Percentiles rank a stretch among this genome's conserved stretches.
These are phyloP conservation scores for Sebastes oblongus DNA, from an alignment of 2,797 vertebrate species.

Conservation along the genomic window DNA sequence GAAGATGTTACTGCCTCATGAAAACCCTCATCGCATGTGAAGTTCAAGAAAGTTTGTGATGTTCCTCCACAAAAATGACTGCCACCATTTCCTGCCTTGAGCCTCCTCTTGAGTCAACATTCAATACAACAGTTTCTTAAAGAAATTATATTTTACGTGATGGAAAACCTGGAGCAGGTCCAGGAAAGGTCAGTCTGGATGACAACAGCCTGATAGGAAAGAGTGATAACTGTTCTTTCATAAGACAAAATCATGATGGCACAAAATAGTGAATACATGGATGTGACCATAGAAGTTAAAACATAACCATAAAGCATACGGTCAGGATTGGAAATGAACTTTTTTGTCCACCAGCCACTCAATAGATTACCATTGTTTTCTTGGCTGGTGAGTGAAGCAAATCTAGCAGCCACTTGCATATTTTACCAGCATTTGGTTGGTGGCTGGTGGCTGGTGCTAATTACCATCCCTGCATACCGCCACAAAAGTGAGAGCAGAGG, in stretches of 20 bases:
- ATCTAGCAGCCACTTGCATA: no score
- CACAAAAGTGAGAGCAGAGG: background rate
- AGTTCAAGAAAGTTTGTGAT: background rate
- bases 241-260: background rate
- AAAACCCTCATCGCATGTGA: background rate
- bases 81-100: background rate
- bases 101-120: background rate
- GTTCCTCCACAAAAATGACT: background rate
- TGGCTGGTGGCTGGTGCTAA: no score
- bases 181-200: background rate
- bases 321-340: no score
- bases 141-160: background rate
- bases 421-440: no score
- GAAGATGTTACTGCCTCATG: background rate
- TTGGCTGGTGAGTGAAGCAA: no score
- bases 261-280: background rate
- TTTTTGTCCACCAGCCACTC: no score
- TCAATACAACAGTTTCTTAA: background rate
- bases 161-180: background rate
- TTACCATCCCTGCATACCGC: no score
- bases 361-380: no score
- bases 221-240: background rate
- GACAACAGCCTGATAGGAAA: background rate
- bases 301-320: background rate
- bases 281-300: background rate